A percentile compares a stretch with the other conserved stretches of the same genome.
Conservation (phyloP, 2,113 vertebrate species). For the Apaloderma vittatum region DNA sequence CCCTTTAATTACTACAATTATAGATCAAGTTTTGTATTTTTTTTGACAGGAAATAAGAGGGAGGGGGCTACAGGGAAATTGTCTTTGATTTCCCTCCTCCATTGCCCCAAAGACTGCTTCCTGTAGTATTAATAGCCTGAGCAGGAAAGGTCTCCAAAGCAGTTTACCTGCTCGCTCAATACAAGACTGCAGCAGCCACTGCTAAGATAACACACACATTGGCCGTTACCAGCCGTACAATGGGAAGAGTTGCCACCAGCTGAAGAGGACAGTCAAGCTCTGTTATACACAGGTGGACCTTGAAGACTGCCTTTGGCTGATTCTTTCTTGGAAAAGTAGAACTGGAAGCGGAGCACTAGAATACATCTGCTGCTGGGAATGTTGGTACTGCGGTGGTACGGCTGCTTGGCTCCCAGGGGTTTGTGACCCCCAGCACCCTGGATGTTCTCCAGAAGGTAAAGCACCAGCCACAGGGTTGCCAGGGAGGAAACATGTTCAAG, state of each 20-base stretch:
- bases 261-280: not conserved
- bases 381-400: accelerated
- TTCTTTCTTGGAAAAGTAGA: not conserved
- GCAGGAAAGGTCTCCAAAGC: slow-evolving; percentile 13
- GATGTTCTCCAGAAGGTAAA: not conserved
- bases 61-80: not conserved
- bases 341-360: not conserved
- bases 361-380: accelerated
- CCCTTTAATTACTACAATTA: not conserved
- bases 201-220: not conserved
- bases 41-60: not conserved
- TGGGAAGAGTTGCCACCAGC: not conserved
- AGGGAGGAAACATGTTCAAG: not conserved
- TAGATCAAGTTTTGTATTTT: not conserved
- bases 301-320: not conserved
- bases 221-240: not conserved
- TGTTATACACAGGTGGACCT: not conserved
- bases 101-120: not conserved
- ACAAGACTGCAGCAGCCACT: not conserved
- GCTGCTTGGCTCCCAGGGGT: not conserved
- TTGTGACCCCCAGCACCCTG: no score
- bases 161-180: not conserved
- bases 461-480: not conserved
- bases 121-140: not conserved
- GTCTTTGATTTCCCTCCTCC: not conserved